Conservation (phyloP, 2,113 vertebrate species). For the Probosciger aterrimus region DNA sequence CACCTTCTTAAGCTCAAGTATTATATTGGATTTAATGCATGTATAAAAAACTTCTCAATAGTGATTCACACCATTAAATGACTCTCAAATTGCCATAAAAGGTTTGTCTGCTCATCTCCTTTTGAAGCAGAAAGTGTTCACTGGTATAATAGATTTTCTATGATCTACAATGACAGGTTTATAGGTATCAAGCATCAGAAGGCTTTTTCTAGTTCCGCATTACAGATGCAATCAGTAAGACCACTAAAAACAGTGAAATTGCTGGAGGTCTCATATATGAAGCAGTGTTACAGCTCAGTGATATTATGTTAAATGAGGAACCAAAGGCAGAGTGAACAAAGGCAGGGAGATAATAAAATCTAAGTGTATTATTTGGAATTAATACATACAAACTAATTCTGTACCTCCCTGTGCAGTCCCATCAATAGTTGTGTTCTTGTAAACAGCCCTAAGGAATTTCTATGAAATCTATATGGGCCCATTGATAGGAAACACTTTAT, state of each 20-base stretch:
- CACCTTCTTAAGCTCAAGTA: background rate
- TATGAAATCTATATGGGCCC: background rate
- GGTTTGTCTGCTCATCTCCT: constrained; percentile 3
- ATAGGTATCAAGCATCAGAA: constrained; percentile 26
- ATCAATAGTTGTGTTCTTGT: background rate
- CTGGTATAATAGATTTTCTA: background rate
- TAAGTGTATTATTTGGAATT: background rate
- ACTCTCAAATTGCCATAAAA: constrained; percentile 27
- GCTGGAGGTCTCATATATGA: background rate
- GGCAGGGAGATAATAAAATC: background rate
- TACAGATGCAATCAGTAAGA: background rate
- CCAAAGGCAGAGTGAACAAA: background rate
- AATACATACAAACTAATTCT: background rate
- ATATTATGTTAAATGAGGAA: background rate
- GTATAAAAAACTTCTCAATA: constrained; percentile 14
- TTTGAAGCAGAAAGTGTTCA: constrained; percentile 32
- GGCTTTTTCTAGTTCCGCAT: background rate
- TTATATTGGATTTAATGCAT: background rate
- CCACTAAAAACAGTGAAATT: constrained; percentile 10
- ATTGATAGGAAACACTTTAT: background rate
- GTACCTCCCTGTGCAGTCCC: background rate
- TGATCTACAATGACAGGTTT: constrained; percentile 36
- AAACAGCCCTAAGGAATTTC: background rate
- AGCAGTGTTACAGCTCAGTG: constrained; percentile 2
- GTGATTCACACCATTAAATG: constrained; percentile 18